Base-by-base conservation (phyloP, 2,797 vertebrate genomes). In the Tolypeutes matacus region DNA sequence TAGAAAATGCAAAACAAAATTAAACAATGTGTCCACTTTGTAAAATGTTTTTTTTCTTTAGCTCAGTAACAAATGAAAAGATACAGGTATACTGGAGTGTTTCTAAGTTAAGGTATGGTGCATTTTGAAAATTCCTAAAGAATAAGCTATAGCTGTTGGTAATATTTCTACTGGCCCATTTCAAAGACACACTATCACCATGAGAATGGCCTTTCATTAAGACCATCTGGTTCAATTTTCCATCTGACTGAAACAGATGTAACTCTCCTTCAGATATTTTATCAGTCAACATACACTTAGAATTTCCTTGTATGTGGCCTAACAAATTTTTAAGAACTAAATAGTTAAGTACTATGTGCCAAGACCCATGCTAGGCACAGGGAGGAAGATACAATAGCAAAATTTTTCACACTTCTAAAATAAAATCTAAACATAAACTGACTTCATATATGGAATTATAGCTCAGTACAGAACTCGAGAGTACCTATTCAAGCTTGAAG, bases 1-100 rank as follows among this genome's bases (percentile, higher is more conserved):
- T 94, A 98, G 96, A 98, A 98, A 97, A 97, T 94, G 97, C 95
- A 97, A 98, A 98, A 98, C 97, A 98, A 97, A 98, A 98, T 97
- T 97, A 98, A 97, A 98, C 93, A 97, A 94, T 58, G 84, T 96
- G 96, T 98, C 97, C 97, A 97, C 97, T 98, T 97, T 83, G 39
- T 87, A 95, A 97, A 96, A 86, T 92, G 93, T 92, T 96, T 93
- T 96, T 84, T 89, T 96, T 97, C 96, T 95, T 95, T 88, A 96
- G 89, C 75, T 89, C 69, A 36, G 58, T 95, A 89, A 96, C 75
- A 95, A 84, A 78, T 53, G 69, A 92, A 89, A 5, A 25, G 94
- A 86, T 78, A 69, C 23, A 56, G 78, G 91, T 78, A 72, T 39
- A 93, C 0, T 60, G 23, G 80, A 81, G 46, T 64, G 53, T 75